A percentile compares a stretch with the other conserved stretches of the same genome.
Evolutionary conservation across 2,888 invertebrate genomes (phyloP).

Genomic region (Pedicia rivosa): DNA sequence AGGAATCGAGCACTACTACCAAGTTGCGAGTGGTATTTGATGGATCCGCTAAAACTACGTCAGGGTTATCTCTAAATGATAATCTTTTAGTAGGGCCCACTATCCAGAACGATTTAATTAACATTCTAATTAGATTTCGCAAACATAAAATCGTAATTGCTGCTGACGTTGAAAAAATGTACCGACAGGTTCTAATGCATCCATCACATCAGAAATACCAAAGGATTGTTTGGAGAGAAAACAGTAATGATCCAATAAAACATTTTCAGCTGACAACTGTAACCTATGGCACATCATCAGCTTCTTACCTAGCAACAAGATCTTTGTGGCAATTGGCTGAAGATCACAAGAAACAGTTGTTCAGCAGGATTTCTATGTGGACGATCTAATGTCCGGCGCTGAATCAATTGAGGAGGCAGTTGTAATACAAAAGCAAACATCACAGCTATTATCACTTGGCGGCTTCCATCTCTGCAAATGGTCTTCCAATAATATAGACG

Average conservation of each 20-base stretch:
- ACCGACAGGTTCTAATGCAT: slow-evolving; percentile 8
- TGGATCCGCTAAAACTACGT: slow-evolving; percentile 5
- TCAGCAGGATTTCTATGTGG: slow-evolving; percentile 1
- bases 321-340: slow-evolving; percentile 12
- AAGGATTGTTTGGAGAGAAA: slow-evolving; percentile 9
- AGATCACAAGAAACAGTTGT: slow-evolving; percentile 12
- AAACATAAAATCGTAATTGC: slow-evolving; percentile 8
- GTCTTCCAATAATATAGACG: no score
- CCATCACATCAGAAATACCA: slow-evolving; percentile 8
- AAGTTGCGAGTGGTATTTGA: slow-evolving; percentile 10
- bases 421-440: not conserved
- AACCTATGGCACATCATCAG: slow-evolving; percentile 12
- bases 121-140: slow-evolving; percentile 7
- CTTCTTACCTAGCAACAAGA: slow-evolving; percentile 11
- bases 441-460: no score
- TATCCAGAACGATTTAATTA: slow-evolving; percentile 10
- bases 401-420: not conserved
- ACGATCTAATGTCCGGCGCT: slow-evolving; percentile 1
- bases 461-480: no score
- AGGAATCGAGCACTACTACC: slow-evolving; percentile 9
- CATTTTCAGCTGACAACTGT: slow-evolving; percentile 12
- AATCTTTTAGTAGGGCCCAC: slow-evolving; percentile 10
- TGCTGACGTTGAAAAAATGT: slow-evolving; percentile 11
- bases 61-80: slow-evolving; percentile 8
- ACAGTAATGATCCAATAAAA: slow-evolving; percentile 7